Evolutionary conservation across 2,797 vertebrate species (phyloP).

Genomic region (Champsocephalus esox): DNA sequence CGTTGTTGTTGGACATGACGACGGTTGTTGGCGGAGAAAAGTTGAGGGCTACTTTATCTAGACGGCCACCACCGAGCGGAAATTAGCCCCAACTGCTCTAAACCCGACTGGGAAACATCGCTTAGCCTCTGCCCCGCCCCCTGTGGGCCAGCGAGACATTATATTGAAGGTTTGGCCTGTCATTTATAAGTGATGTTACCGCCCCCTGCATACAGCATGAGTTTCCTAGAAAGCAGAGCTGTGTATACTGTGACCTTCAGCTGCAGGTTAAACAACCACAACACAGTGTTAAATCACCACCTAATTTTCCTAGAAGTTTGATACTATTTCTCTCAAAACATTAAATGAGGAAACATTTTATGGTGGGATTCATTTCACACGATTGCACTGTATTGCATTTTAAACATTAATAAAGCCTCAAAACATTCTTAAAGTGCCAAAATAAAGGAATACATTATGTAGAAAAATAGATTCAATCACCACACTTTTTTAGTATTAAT

Average conservation of each 20-base stretch:
- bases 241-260: constrained; percentile 55
- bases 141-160: background rate
- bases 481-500: too few species aligned
- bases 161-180: constrained; percentile 25
- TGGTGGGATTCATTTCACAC: background rate
- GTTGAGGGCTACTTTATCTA: constrained; percentile 5
- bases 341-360: background rate
- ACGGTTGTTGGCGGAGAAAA: constrained; percentile 28
- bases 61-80: constrained; percentile 45
- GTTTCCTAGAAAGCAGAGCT: constrained; percentile 53
- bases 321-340: background rate
- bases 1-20: constrained; percentile 87
- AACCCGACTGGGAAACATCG: constrained; percentile 50
- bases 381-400: too few species aligned
- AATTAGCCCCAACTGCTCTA: constrained; percentile 50
- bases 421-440: too few species aligned
- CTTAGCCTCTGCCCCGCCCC: constrained; percentile 26
- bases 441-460: too few species aligned
- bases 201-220: constrained; percentile 28
- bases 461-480: too few species aligned
- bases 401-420: too few species aligned
- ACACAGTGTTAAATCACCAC: background rate
- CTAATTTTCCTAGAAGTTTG: constrained; percentile 1
- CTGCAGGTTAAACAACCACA: constrained; percentile 8
- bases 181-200: constrained; percentile 33